Conservation (phyloP, 2,888 invertebrate genomes). For the Nasonia oneida region DNA sequence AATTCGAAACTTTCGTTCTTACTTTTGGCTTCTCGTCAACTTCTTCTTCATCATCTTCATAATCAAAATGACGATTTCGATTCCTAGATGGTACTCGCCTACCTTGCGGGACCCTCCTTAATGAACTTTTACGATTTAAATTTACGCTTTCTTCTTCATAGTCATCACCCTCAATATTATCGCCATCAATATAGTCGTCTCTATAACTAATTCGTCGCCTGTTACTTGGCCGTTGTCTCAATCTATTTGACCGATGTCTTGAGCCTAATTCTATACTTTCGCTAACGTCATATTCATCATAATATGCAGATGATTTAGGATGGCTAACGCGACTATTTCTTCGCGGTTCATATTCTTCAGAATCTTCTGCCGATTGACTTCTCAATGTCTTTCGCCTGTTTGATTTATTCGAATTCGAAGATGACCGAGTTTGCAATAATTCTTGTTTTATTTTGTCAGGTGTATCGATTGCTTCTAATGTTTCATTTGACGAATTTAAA, state of each 20-base stretch:
- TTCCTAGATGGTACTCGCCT: slow-evolving; percentile 42
- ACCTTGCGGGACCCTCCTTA: slow-evolving; percentile 38
- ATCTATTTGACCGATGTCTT: slow-evolving; percentile 49
- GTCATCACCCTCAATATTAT: slow-evolving; percentile 32
- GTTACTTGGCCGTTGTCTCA: slow-evolving; percentile 47
- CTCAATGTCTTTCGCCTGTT: slow-evolving; percentile 28
- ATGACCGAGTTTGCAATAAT: slow-evolving; percentile 55
- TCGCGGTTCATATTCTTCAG: slow-evolving; percentile 56
- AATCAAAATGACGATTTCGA: slow-evolving; percentile 52
- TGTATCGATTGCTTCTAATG: slow-evolving; percentile 5
- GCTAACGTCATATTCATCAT: slow-evolving; percentile 58
- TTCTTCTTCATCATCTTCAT: slow-evolving; percentile 60
- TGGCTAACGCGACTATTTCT: slow-evolving; percentile 50
- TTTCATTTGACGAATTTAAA: slow-evolving; percentile 11
- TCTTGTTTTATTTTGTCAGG: slow-evolving; percentile 48
- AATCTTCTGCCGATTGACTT: slow-evolving; percentile 47
- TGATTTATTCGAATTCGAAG: slow-evolving; percentile 57
- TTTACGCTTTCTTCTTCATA: slow-evolving; percentile 47
- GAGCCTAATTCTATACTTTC: slow-evolving; percentile 50
- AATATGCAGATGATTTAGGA: slow-evolving; percentile 50
- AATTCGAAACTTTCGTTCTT: slow-evolving; percentile 35
- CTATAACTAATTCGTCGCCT: slow-evolving; percentile 43
- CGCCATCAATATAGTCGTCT: slow-evolving; percentile 57
- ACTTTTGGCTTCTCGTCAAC: slow-evolving; percentile 45
- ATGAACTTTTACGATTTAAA: slow-evolving; percentile 19